Evolutionary conservation across 2,888 invertebrate species (phyloP), one percentile per base, ranked within the genome.

Genomic region (Drosophila cognata): DNA sequence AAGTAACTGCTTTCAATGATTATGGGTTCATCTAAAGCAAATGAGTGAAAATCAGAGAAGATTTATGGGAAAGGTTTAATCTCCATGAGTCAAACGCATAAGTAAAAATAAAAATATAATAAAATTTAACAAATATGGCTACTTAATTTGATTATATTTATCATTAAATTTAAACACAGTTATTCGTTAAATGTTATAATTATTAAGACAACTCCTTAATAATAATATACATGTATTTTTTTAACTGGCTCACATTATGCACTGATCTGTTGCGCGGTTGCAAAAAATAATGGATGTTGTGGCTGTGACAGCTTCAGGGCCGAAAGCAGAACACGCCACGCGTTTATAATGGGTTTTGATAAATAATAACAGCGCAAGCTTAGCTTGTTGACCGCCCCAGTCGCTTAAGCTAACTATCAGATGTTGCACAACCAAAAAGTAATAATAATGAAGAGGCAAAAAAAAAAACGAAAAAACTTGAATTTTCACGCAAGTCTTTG

Each of bases 401-500:
- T 81, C 75, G 64, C 56, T 72, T 13, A 28, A 13, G 29, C 52
- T 55, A 48, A 50, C 53, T 66, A 67, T 68, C 48, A 66, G 62
- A 70, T 63, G 58, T 86, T 86, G 71, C 69, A 71, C 55, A 86
- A 88, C 61, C 56, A 35, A 70, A 71, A 69, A 69, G 16, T 75
- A 74, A 80, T 76, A 74, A 73, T 67, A 58, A 55, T 50, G 68
- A 51, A 67, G 52, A 56, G 41, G n/a, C n/a, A 50, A 18, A 48
- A 52, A 52, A 33, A 36, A 63, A 71, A 76, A 77, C 31, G 65
- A 59, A 50, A 79, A 74, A 79, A 79, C 79, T 62, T 82, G 79
- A 77, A 86, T 86, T 86, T 88, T 74, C 82, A 88, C 68, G 82
- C 82, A 86, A 87, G 64, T 66, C 59, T 64, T 56, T 53, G 71